Evolutionary conservation across 2,797 vertebrate genomes (phyloP).

Genomic region (Karalla daura): DNA sequence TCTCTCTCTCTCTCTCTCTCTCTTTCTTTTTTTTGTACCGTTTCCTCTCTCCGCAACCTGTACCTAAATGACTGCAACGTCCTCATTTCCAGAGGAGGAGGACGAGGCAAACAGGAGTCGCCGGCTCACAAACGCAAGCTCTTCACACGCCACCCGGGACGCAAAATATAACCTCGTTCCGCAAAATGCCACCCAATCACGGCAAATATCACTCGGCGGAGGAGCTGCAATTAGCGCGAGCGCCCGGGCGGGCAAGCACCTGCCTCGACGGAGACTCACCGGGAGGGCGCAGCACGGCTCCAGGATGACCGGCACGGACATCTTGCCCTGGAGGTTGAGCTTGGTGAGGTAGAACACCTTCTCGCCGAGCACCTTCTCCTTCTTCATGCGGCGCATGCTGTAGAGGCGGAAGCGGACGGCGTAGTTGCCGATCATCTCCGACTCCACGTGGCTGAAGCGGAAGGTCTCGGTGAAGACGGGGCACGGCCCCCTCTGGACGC

Average conservation of each 20-base stretch:
- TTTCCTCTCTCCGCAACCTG: too few relatives aligned
- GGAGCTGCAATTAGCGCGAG: slow-evolving; percentile 13
- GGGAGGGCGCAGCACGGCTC: slow-evolving; percentile 92
- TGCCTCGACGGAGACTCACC: slow-evolving; percentile 85
- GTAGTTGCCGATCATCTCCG: slow-evolving; percentile 97
- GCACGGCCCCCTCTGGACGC: slow-evolving; percentile 91
- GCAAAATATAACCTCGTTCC: slow-evolving; percentile 11
- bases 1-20: too few relatives aligned
- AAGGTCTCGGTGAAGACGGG: slow-evolving; percentile 97
- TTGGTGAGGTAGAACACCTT: slow-evolving; percentile 99
- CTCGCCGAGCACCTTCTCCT: slow-evolving; percentile 96
- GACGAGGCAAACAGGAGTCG: not conserved
- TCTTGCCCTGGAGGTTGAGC: slow-evolving; percentile 97
- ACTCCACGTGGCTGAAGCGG: slow-evolving; percentile 93
- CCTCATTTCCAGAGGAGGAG: too few relatives aligned
- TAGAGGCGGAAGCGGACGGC: slow-evolving; percentile 95
- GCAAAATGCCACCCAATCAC: slow-evolving; percentile 34
- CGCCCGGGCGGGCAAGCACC: slow-evolving; percentile 13
- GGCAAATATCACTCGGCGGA: slow-evolving; percentile 23
- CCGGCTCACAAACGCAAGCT: not conserved
- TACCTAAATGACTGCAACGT: too few relatives aligned
- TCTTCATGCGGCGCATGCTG: slow-evolving; percentile 94
- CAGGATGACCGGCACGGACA: slow-evolving; percentile 94
- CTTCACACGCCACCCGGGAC: too few relatives aligned
- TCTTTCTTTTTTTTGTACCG: too few relatives aligned